Conservation (phyloP, 2,888 invertebrate genomes). For the Amphipoea oculea region DNA sequence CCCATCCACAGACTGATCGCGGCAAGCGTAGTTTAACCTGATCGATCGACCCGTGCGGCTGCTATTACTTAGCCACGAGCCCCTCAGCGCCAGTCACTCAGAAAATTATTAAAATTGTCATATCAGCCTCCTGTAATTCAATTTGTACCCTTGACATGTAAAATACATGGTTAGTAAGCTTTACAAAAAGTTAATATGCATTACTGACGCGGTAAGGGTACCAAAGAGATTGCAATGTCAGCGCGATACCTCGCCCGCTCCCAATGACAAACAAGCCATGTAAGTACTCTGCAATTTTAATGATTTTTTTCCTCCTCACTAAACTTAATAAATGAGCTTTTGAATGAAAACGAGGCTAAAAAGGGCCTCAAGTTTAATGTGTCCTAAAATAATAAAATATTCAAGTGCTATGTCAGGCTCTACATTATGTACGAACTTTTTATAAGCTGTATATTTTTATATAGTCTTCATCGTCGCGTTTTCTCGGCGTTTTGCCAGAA, state of each 20-base stretch:
- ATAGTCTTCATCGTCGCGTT: constrained; percentile 44
- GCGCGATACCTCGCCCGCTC: constrained; percentile 54
- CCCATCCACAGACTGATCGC: neutral
- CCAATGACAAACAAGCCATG: constrained; percentile 70
- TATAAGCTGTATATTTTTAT: constrained; percentile 50
- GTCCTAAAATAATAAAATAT: constrained; percentile 52
- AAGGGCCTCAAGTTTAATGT: constrained; percentile 42
- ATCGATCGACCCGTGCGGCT: neutral
- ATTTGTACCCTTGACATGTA: constrained; percentile 42
- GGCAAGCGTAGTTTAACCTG: neutral
- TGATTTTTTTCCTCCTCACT: constrained; percentile 62
- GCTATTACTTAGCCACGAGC: neutral
- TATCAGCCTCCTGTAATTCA: constrained; percentile 29
- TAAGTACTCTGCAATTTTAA: constrained; percentile 66
- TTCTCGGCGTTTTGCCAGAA: constrained; percentile 55
- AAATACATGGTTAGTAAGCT: constrained; percentile 47
- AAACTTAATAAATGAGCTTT: constrained; percentile 63
- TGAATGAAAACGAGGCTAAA: constrained; percentile 50
- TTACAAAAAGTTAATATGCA: constrained; percentile 67
- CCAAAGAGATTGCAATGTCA: constrained; percentile 75
- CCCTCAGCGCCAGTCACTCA: neutral
- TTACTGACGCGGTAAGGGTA: constrained; percentile 65
- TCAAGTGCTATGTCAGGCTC: constrained; percentile 38
- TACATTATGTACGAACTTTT: constrained; percentile 51
- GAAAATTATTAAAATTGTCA: constrained; percentile 27